Evolutionary conservation across 1,140 invertebrate genomes (phyloP), one percentile per base, ranked within the genome.

Genomic region (Coptotermes formosanus): DNA sequence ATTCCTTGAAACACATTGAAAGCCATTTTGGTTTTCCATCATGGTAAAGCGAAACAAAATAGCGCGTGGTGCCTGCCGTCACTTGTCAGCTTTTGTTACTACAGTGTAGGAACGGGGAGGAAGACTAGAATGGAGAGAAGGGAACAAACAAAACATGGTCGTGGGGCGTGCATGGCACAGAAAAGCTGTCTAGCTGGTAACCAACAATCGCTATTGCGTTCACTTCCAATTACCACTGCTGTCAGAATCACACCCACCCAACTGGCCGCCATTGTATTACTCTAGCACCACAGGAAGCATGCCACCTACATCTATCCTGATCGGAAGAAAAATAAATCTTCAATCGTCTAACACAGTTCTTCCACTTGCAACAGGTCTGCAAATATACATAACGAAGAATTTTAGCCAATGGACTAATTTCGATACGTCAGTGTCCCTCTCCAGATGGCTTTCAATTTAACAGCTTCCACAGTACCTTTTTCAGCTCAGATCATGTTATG

Each of bases 191-290:
- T 30, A n/a, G 64, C 64, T 75, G 64, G 64, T 30, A 75, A n/a
- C 64, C 64, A 75, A 75, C 64, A 75, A 75, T 75, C 30, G 64
- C 64, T 75, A 75, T 75, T 75, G 64, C 64, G 64, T 75, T 75
- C 64, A 75, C 64, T 75, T 75, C 64, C 64, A 75, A 75, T 75
- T 75, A 75, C 64, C 64, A 75, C 25, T 30, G 64, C 64, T 75
- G 64, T 75, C 64, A 75, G n/a, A 75, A 75, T 75, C 64, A 75
- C 64, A 75, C 64, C 64, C 25, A 75, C 25, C 64, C 64, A 75
- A 75, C 25, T 75, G 64, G 64, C 64, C 25, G 64, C 64, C 64
- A 75, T 75, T 75, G 64, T 75, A 25, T 14, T 9, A 30, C 64
- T 25, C 0, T 30, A 21, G 14, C 52, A 21, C 14, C 19, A 19